These are phyloP conservation scores for Eulimnadia texana DNA, from an alignment of 1,140 invertebrate genomes.

Conservation along the genomic window DNA sequence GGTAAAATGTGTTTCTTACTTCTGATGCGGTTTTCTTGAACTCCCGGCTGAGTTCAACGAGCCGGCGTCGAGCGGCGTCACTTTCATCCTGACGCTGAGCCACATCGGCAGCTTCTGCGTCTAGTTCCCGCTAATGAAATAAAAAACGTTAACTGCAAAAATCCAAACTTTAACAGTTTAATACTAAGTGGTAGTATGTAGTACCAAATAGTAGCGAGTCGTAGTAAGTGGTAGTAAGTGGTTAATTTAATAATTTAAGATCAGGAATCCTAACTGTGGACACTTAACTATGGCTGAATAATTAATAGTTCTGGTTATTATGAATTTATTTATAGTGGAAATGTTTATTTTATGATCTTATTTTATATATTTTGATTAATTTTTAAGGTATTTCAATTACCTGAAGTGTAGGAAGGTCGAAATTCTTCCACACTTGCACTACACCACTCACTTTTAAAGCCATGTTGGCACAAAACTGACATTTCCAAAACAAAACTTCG, in stretches of 20 bases:
- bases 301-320: too few species aligned
- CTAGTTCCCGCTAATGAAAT: conserved; percentile 35
- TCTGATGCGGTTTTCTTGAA: conserved; percentile 39
- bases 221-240: background rate
- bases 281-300: too few species aligned
- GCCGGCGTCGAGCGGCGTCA: conserved; percentile 33
- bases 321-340: too few species aligned
- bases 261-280: background rate
- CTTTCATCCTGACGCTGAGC: conserved; percentile 39
- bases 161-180: background rate
- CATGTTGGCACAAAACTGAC: conserved; percentile 26
- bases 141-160: background rate
- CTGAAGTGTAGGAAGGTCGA: conserved; percentile 34
- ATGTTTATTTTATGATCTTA: too few species aligned
- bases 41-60: conserved; percentile 37
- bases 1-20: conserved; percentile 23
- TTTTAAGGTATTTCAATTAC: conserved; percentile 23
- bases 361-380: background rate
- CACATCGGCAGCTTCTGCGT: conserved; percentile 36
- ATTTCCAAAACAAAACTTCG: background rate
- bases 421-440: conserved; percentile 35
- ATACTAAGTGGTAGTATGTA: background rate
- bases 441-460: conserved; percentile 35
- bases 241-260: background rate
- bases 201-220: background rate